These are phyloP conservation scores for Rallus limicola DNA, from an alignment of 2,113 vertebrate genomes.

Conservation along the genomic window DNA sequence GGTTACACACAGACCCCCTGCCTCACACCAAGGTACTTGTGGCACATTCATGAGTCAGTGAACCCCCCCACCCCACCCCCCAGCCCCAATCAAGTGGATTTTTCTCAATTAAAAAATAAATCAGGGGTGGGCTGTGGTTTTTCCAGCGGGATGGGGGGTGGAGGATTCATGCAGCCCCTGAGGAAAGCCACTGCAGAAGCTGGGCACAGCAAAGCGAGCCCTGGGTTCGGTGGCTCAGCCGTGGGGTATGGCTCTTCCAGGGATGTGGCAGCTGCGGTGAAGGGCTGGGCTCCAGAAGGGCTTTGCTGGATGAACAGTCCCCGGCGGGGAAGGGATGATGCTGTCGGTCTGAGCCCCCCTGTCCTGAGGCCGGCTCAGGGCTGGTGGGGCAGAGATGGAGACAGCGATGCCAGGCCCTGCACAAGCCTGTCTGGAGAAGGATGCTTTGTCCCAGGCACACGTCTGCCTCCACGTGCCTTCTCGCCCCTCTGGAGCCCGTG, in stretches of 20 bases:
- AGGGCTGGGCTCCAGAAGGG: rapidly evolving
- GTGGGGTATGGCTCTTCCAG: rapidly evolving
- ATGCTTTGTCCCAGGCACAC: neutral
- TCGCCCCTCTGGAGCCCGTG: neutral
- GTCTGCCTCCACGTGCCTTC: rapidly evolving
- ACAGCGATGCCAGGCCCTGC: neutral
- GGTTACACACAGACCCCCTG: constrained; percentile 36
- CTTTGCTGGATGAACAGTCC: neutral
- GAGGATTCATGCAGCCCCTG: neutral
- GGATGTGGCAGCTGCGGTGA: rapidly evolving
- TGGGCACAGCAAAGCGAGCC: neutral
- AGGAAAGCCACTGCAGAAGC: neutral
- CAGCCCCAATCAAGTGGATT: neutral
- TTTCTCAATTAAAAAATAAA: neutral
- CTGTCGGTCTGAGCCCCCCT: rapidly evolving
- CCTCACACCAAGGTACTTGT: neutral
- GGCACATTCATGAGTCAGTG: neutral
- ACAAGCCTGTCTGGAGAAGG: neutral
- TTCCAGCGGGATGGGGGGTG: neutral
- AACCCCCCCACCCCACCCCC: neutral
- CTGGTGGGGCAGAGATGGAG: neutral
- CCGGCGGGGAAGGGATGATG: rapidly evolving
- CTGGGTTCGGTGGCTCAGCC: rapidly evolving
- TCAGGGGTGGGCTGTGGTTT: neutral
- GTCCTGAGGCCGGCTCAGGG: neutral